Evolutionary conservation across 2,113 vertebrate genomes (phyloP), one percentile per base, ranked within the genome.

Genomic region (Epinephelus moara): DNA sequence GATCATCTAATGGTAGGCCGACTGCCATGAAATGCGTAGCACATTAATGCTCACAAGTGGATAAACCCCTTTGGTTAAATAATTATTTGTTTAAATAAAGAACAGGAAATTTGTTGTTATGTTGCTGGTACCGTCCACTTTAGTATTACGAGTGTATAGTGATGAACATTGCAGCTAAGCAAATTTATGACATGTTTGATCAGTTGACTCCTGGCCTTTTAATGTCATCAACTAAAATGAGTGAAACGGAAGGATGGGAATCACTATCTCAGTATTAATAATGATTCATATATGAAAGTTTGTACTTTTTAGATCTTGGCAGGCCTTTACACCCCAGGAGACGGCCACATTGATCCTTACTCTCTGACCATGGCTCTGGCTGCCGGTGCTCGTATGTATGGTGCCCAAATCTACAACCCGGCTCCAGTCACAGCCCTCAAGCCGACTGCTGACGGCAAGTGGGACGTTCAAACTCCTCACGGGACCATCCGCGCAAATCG

Each of bases 321-420:
- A 53, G 98, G 98, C 40, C 94, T 99, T 11, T 97, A 99, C 92
- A 99, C 97, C 23, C 97, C 98, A 59, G 98, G 96, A 75, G 98
- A 99, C 72, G 98, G 98, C 33, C 98, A 99, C 91, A 99, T 99
- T n/a, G 98, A 99, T 92, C 98, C 98, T 0, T 99, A 99, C 87
- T 99, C 97, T 70, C 95, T 99, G 63, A 99, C 98, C 0, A 99
- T 99, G 98, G 97, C 98, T 10, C 93, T 99, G 90, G 98, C 98
- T 18, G 96, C 97, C 19, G 98, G 98, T n/a, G 98, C 98, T 72
- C 97, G 98, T 50, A 97, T 98, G 95, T 96, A 98, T 0, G 97
- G 98, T 5, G 98, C 98, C n/a, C 94, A 97, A n/a, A 94, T 99
- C 89, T 98, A 97, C 91, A 97, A 95, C 68, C 97, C 97, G 0